These are phyloP conservation scores for Labia minor DNA, from an alignment of 2,888 invertebrate genomes.

Conservation along the genomic window DNA sequence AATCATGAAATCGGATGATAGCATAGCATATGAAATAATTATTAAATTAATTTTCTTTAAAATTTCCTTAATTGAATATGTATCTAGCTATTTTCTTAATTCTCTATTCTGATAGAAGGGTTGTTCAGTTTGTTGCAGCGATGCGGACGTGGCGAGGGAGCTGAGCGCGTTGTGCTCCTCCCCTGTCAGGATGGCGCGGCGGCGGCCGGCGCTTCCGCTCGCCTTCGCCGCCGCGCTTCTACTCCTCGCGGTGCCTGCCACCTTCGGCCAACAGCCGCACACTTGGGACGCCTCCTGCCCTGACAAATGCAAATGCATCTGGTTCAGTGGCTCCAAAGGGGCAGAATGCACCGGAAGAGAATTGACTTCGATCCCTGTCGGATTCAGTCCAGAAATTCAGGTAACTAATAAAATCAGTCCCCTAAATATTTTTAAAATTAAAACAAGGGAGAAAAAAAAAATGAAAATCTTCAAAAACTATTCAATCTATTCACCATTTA, in stretches of 20 bases:
- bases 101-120: too few species aligned
- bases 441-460: too few species aligned
- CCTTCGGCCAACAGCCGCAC: constrained; percentile 15
- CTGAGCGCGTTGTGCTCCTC: neutral
- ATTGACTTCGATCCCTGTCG: constrained; percentile 58
- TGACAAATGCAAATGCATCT: constrained; percentile 65
- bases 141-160: neutral
- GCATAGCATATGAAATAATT: too few species aligned
- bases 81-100: too few species aligned
- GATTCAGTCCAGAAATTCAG: constrained; percentile 54
- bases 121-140: too few species aligned
- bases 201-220: constrained; percentile 26
- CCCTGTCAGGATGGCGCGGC: constrained; percentile 14
- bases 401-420: constrained; percentile 30
- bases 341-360: constrained; percentile 63
- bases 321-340: constrained; percentile 73
- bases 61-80: too few species aligned
- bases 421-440: too few species aligned
- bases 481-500: too few species aligned
- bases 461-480: too few species aligned
- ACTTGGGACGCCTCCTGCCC: constrained; percentile 43
- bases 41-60: too few species aligned
- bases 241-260: constrained; percentile 36
- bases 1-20: too few species aligned
- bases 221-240: constrained; percentile 29